A percentile compares a stretch with the other conserved stretches of the same genome.
These are phyloP conservation scores for Machimus rusticus DNA, from an alignment of 2,888 invertebrate genomes.

Conservation along the genomic window DNA sequence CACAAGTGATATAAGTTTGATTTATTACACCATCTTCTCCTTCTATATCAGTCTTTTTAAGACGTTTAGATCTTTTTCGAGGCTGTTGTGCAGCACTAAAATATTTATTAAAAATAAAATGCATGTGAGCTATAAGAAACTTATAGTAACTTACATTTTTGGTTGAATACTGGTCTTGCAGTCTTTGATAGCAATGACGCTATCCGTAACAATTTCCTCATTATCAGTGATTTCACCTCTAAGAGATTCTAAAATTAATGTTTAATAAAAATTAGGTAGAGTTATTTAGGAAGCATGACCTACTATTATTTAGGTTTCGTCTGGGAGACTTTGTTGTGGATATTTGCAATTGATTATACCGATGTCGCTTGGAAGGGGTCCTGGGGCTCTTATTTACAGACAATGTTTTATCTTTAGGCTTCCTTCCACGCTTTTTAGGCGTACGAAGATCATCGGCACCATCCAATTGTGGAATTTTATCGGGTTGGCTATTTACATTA, in stretches of 20 bases:
- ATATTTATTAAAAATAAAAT: not conserved
- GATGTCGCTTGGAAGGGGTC: not conserved
- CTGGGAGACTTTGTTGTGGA: conserved; percentile 5
- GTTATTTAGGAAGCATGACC: not conserved
- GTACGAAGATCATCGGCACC: conserved; percentile 35
- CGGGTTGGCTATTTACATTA: not conserved
- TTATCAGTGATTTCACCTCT: not conserved
- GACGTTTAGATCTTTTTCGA: not conserved
- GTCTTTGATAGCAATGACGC: not conserved
- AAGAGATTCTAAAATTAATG: not conserved
- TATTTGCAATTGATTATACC: conserved; percentile 7
- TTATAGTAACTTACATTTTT: not conserved
- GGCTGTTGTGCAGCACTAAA: not conserved
- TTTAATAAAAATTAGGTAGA: not conserved
- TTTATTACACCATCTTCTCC: not conserved
- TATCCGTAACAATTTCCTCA: not conserved
- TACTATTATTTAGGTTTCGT: not conserved
- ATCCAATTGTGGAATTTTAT: conserved; percentile 41
- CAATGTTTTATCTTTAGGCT: not conserved
- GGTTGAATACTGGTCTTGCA: not conserved
- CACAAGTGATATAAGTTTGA: not conserved
- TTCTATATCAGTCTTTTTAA: not conserved
- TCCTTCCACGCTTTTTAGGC: not conserved
- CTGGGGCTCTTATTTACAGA: not conserved
- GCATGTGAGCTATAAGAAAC: not conserved